A percentile compares a stretch with the other conserved stretches of the same genome.
Evolutionary conservation across 2,113 vertebrate genomes (phyloP).

Genomic region (Bothrops jararaca): DNA sequence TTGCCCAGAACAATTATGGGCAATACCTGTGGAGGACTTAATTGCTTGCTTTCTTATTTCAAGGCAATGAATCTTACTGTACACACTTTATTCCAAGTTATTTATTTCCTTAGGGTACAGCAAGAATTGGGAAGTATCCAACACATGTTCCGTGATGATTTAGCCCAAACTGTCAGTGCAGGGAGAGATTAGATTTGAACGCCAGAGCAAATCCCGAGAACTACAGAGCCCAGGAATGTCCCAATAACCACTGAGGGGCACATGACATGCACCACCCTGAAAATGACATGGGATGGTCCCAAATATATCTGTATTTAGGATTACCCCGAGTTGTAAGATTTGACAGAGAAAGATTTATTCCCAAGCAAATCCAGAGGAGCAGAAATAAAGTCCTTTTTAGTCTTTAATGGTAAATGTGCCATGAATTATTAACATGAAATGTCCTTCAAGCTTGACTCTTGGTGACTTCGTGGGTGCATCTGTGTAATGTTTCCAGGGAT

Average conservation of each 20-base stretch:
- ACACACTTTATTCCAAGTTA: constrained; percentile 53
- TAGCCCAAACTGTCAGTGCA: constrained; percentile 30
- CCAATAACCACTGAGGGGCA: not conserved
- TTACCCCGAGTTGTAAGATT: not conserved
- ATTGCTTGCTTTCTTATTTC: constrained; percentile 73
- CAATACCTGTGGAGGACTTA: constrained; percentile 75
- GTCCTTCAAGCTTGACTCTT: not conserved
- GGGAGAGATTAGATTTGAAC: not conserved
- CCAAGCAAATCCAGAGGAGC: not conserved
- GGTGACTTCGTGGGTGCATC: not conserved
- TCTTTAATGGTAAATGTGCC: not conserved
- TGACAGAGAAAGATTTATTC: not conserved
- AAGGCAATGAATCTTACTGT: constrained; percentile 71
- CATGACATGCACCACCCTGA: not conserved
- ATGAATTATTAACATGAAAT: not conserved
- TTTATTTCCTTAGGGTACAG: constrained; percentile 54
- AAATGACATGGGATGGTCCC: not conserved
- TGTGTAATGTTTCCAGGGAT: not conserved
- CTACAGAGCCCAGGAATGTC: not conserved
- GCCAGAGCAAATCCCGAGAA: not conserved
- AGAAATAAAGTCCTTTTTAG: not conserved
- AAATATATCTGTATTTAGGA: not conserved
- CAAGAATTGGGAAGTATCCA: constrained; percentile 61
- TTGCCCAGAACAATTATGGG: constrained; percentile 71
- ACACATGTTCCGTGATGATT: constrained; percentile 51